Evolutionary conservation across 2,888 invertebrate species (phyloP).

Genomic region (Micoletzkya japonica): DNA sequence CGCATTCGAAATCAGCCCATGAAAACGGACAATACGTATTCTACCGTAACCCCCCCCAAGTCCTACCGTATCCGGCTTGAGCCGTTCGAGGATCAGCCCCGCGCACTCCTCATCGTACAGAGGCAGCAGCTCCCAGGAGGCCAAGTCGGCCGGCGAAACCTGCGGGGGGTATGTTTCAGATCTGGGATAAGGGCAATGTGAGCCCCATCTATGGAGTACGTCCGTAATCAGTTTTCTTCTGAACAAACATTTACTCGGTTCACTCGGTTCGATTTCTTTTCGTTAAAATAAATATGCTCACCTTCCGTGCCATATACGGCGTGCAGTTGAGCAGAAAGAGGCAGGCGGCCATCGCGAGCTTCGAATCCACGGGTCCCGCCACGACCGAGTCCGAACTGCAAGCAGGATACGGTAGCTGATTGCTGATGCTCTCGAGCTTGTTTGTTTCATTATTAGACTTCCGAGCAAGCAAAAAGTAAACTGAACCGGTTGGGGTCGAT

Average conservation of each 20-base stretch:
- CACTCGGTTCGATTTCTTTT: too few species aligned
- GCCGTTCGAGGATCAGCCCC: constrained; percentile 3
- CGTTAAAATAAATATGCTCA: not conserved
- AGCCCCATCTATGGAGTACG: not conserved
- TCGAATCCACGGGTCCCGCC: not conserved
- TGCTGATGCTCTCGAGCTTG: too few species aligned
- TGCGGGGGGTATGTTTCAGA: not conserved
- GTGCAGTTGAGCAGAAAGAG: constrained; percentile 27
- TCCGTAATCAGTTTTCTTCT: too few species aligned
- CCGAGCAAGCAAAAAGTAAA: too few species aligned
- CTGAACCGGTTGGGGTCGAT: too few species aligned
- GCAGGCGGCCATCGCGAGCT: not conserved
- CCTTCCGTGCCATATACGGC: constrained; percentile 17
- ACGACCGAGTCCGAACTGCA: too few species aligned
- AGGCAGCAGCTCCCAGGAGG: constrained; percentile 8
- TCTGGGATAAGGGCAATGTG: not conserved
- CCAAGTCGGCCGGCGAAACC: constrained; percentile 19
- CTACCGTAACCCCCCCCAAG: too few species aligned
- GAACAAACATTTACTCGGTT: too few species aligned
- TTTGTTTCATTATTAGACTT: too few species aligned
- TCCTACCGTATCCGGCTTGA: constrained; percentile 16
- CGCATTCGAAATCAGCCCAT: too few species aligned
- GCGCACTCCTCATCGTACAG: not conserved
- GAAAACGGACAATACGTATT: too few species aligned
- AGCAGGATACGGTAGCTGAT: too few species aligned